Evolutionary conservation across 2,113 vertebrate species (phyloP).

Genomic region (Psettodes erumei): DNA sequence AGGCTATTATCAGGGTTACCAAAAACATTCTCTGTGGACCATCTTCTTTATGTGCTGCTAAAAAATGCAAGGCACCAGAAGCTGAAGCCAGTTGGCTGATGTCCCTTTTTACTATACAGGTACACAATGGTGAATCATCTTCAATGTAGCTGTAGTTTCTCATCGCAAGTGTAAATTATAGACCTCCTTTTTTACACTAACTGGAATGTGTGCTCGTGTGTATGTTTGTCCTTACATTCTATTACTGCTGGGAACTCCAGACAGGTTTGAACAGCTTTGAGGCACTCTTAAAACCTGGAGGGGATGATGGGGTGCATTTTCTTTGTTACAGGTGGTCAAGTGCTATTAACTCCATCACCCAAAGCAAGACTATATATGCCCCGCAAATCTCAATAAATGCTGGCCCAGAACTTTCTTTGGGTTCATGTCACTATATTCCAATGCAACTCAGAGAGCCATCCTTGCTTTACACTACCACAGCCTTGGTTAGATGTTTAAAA

Average conservation of each 20-base stretch:
- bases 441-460: not conserved
- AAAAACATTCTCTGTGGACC: not conserved
- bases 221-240: not conserved
- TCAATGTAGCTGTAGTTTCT: not conserved
- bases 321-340: constrained; percentile 28
- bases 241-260: constrained; percentile 21
- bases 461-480: not conserved
- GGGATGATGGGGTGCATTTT: constrained; percentile 24
- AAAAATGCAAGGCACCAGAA: not conserved
- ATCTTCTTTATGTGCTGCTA: not conserved
- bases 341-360: not conserved
- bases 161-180: not conserved
- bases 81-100: not conserved
- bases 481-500: not conserved
- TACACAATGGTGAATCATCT: not conserved
- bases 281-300: constrained; percentile 14
- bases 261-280: constrained; percentile 50
- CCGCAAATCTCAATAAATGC: not conserved
- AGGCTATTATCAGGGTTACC: constrained; percentile 4
- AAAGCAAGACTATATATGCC: not conserved
- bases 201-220: not conserved
- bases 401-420: not conserved
- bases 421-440: not conserved
- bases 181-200: not conserved
- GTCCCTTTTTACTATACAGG: not conserved